Evolutionary conservation across 2,888 invertebrate species (phyloP), one percentile per base, ranked within the genome.

Genomic region (Trachelus stipa): DNA sequence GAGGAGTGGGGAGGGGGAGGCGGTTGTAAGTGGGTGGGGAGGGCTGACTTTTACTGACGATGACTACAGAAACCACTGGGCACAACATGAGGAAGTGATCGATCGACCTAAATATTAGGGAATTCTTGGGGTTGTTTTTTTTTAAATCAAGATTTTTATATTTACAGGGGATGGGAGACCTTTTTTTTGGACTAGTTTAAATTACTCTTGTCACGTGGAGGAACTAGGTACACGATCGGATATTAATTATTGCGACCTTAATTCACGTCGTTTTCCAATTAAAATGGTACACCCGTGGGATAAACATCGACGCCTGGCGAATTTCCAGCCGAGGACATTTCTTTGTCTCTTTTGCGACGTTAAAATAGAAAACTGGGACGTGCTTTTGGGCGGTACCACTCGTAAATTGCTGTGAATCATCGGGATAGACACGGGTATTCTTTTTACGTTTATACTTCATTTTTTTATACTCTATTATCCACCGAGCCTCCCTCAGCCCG

Each of bases 291-390:
- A 79, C 75, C 40, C 69, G 71, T 74, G 77, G 74, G 40, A 56
- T 77, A 84, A 86, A 87, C 85, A 87, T 85, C 84, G 83, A 83
- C 83, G 83, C 74, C 83, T 88, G 88, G 88, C 89, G 84, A 83
- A 79, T 81, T 79, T 90, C 88, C 90, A 89, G 56, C 56, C 56
- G 23, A 56, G 84, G 85, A 86, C 82, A 82, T 85, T 77, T 87
- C 86, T 86, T 86, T 85, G 83, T 86, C 86, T 83, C 84, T 85
- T 83, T 84, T 79, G 82, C 81, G 83, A 81, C 79, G 81, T 87
- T 87, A 86, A 89, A 88, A 88, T 88, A 88, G 88, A 88, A 87
- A 89, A 87, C 82, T 87, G 83, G 87, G 84, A 81, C 87, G 87
- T 6, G 23, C 23, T 34, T 30, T 40, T 12, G 73, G 74, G 34